These are phyloP conservation scores for Malthinus seriepunctatus DNA, from an alignment of 2,888 invertebrate genomes.

Conservation along the genomic window DNA sequence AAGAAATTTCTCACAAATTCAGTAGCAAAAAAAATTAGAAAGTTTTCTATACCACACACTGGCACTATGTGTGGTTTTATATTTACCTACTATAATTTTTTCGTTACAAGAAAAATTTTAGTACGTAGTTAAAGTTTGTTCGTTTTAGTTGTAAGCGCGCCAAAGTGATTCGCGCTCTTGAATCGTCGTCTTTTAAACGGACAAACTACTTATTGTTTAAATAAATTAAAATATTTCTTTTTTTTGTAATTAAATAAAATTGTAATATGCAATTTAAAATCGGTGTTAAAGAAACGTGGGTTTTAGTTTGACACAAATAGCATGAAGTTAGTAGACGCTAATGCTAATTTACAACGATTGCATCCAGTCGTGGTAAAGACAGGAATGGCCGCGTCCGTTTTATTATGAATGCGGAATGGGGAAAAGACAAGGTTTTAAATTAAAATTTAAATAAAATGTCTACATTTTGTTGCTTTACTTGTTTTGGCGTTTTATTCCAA, in stretches of 20 bases:
- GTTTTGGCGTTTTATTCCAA: slow-evolving; percentile 30
- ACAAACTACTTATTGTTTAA: slow-evolving; percentile 6
- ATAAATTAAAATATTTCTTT: slow-evolving; percentile 17
- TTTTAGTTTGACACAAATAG: slow-evolving; percentile 53
- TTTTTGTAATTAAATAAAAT: slow-evolving; percentile 22
- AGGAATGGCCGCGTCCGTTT: slow-evolving; percentile 47
- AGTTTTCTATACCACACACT: slow-evolving; percentile 31
- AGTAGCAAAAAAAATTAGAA: slow-evolving; percentile 47
- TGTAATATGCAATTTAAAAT: slow-evolving; percentile 29
- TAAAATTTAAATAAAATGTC: slow-evolving; percentile 54
- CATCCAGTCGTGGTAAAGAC: slow-evolving; percentile 47
- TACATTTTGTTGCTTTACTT: slow-evolving; percentile 47
- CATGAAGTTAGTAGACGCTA: slow-evolving; percentile 54
- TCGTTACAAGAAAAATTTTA: neutral
- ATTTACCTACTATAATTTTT: neutral
- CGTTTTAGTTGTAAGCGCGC: too few species aligned
- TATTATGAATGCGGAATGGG: slow-evolving; percentile 48
- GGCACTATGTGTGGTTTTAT: slow-evolving; percentile 37
- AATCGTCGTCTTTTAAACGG: too few species aligned
- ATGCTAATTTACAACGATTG: slow-evolving; percentile 56
- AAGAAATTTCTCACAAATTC: slow-evolving; percentile 42
- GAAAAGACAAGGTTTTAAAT: slow-evolving; percentile 51
- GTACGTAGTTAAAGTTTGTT: neutral
- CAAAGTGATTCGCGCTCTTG: too few species aligned
- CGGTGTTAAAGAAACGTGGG: slow-evolving; percentile 45